Percentiles rank a stretch among this genome's conserved stretches.
Evolutionary conservation across 2,113 vertebrate genomes (phyloP).

Genomic region (Entelurus aequoreus): DNA sequence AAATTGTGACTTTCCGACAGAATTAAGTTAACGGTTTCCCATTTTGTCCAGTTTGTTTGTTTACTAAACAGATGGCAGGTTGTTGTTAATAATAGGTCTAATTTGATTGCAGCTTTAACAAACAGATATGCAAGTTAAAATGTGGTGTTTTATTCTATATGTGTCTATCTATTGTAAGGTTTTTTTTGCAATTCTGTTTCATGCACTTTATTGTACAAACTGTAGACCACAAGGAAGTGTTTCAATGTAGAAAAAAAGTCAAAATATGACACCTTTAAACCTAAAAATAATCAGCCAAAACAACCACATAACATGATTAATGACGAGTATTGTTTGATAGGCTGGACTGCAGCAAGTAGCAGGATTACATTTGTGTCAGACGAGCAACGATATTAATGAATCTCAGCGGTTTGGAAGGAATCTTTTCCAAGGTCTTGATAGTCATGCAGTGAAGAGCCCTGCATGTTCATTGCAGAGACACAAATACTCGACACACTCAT

Average conservation of each 20-base stretch:
- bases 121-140: not conserved
- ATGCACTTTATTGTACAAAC: too few relatives aligned
- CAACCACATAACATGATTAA: constrained; percentile 56
- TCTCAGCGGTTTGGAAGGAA: constrained; percentile 64
- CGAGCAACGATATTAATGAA: constrained; percentile 70
- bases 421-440: constrained; percentile 55
- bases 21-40: not conserved
- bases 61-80: not conserved
- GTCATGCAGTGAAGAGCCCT: constrained; percentile 46
- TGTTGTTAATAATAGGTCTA: not conserved
- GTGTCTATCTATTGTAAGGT: not conserved
- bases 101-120: not conserved
- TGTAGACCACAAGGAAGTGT: too few relatives aligned
- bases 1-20: constrained; percentile 4
- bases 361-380: constrained; percentile 71
- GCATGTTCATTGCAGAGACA: constrained; percentile 36
- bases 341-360: constrained; percentile 61
- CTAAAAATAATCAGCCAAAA: too few relatives aligned
- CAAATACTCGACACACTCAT: constrained; percentile 18
- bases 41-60: not conserved
- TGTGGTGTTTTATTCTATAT: too few relatives aligned
- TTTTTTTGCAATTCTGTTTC: too few relatives aligned
- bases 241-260: too few relatives aligned
- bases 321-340: constrained; percentile 70
- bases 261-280: too few relatives aligned